These are phyloP conservation scores for Sinocyclocheilus maitianheensis DNA, from an alignment of 2,113 vertebrate genomes.

Conservation along the genomic window DNA sequence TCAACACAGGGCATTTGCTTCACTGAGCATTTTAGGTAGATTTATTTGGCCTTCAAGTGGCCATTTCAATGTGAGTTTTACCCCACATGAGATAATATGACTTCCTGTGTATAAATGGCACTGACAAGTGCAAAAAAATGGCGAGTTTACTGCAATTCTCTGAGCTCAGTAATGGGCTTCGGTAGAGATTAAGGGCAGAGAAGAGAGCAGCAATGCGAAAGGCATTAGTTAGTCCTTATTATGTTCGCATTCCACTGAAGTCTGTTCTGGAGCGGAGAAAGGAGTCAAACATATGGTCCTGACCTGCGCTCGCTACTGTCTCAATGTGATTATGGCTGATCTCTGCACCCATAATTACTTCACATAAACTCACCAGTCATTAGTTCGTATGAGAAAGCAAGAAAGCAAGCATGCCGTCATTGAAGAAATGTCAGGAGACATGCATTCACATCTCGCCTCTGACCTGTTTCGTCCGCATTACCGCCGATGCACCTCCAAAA, in stretches of 20 bases:
- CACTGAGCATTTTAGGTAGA: constrained; percentile 30
- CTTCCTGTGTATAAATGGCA: constrained; percentile 36
- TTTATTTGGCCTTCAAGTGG: constrained; percentile 30
- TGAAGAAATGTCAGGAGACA: constrained; percentile 6
- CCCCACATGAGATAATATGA: constrained; percentile 36
- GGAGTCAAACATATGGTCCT: constrained; percentile 42
- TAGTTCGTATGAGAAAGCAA: constrained; percentile 26
- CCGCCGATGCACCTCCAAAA: constrained; percentile 23
- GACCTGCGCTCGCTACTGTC: constrained; percentile 24
- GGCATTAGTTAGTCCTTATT: constrained; percentile 49
- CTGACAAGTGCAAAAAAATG: constrained; percentile 30
- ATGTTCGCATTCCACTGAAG: constrained; percentile 45
- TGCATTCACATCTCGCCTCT: not conserved
- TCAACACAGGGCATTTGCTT: constrained; percentile 33
- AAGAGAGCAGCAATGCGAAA: constrained; percentile 23
- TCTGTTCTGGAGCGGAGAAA: constrained; percentile 29
- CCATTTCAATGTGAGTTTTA: constrained; percentile 5
- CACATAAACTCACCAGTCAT: constrained; percentile 52
- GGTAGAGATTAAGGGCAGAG: constrained; percentile 26
- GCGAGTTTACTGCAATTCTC: constrained; percentile 15
- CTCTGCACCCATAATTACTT: constrained; percentile 50
- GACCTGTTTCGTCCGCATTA: constrained; percentile 38
- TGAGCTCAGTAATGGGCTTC: constrained; percentile 30
- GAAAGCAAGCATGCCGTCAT: constrained; percentile 23
- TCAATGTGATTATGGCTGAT: constrained; percentile 43